A percentile compares a stretch with the other conserved stretches of the same genome.
phyloP scores from a whole-genome alignment of 2,113 vertebrate genomes.

The Poicephalus meyeri region DNA sequence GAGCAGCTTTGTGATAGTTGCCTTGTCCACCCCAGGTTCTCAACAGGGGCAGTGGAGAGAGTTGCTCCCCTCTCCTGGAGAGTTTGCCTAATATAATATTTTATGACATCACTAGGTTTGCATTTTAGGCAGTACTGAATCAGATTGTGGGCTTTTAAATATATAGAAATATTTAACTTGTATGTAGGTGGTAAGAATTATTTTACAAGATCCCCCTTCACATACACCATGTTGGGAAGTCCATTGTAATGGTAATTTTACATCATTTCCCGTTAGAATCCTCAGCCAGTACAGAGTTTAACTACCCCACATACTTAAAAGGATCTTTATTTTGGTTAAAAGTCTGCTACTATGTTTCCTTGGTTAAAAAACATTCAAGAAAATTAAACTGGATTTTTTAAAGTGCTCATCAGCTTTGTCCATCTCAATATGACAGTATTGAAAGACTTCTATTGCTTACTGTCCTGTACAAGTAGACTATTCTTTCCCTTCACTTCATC shows the following conservation, averaged over 20 bases:
- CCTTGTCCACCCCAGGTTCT: not conserved
- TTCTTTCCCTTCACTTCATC: not conserved
- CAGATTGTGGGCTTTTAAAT: not conserved
- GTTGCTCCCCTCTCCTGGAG: fast-evolving
- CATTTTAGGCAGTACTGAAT: not conserved
- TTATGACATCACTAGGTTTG: not conserved
- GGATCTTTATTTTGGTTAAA: not conserved
- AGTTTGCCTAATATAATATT: not conserved
- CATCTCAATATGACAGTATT: not conserved
- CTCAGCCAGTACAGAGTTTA: not conserved
- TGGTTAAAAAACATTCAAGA: not conserved
- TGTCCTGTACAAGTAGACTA: not conserved
- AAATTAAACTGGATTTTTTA: not conserved
- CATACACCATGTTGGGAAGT: not conserved
- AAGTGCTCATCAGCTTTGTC: not conserved
- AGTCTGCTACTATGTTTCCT: not conserved
- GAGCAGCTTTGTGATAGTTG: not conserved
- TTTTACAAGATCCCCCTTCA: not conserved
- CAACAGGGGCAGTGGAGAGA: not conserved
- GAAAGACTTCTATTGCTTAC: not conserved
- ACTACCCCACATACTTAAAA: not conserved
- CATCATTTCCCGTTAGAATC: not conserved
- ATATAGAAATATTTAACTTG: not conserved
- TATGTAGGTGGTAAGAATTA: not conserved
- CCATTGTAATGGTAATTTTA: not conserved